Base-by-base conservation (phyloP, 37 sponge, comb jelly and placozoan species). In the Aplysina aerophoba region DNA sequence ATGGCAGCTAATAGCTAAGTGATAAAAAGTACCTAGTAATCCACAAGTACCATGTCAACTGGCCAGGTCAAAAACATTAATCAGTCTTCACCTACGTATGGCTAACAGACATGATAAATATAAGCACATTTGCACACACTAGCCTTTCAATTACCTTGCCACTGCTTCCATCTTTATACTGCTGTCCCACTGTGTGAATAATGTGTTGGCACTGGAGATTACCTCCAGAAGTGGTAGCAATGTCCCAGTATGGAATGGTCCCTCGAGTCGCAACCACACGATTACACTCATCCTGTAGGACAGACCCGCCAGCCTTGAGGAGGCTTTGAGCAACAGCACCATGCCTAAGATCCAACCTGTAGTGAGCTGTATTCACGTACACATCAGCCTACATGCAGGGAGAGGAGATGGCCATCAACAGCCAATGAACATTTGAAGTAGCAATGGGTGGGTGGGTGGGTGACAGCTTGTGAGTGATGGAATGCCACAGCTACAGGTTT, bases 221-320 rank as follows among this genome's bases (percentile, higher is more conserved):
- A 44, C 88, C 85, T 36, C 81, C 66, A 28, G 79, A 77, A 61
- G 92, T 92, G 20, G 78, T 41, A 36, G 81, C 92, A 15, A 92
- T 58, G 24, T 75, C 79, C 14, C 88, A 87, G 81, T 35, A 19
- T 16, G 50, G 30, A 66, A 92, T 62, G 24, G 19, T 78, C 16
- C 79, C 79, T 27, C 37, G 8, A n/a, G 14, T 25, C 0, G 86
- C 79, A 56, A 68, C 81, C 25, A 81, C 63, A 12, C 40, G 24
- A 19, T 55, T 56, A 62, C 92, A 92, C 56, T 92, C 92, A 27
- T 68, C 79, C 44, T 92, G 89, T 2, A 92, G 27, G 55, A 24
- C 20, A 28, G 55, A 83, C 17, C 92, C 92, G 16, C 67, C 92
- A 80, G 68, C 86, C 55, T 62, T 80, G 22, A 81, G 36, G 19